Base-by-base conservation (phyloP, 2,113 vertebrate genomes). In the Catharus bicknelli region DNA sequence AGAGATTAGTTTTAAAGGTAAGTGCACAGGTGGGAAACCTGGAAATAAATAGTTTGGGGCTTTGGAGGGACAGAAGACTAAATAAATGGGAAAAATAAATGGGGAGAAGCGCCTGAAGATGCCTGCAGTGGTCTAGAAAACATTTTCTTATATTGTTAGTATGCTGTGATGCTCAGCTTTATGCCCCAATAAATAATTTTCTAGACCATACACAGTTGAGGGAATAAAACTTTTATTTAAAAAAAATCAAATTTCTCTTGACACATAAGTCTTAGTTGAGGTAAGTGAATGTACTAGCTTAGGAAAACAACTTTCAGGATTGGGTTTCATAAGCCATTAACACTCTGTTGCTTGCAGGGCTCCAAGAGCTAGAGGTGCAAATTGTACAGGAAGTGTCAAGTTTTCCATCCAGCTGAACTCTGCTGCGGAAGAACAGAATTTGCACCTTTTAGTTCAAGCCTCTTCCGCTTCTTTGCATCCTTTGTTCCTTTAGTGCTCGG, bases 211-310 rank as follows among this genome's bases (percentile, higher is more conserved):
- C 38, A 45, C 13, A 16, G 36, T 11, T 86, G 25, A 93, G 57
- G 85, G 63, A 93, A 93, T 90, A 83, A 88, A 96, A 63, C 64
- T 91, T 95, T 96, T 96, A 95, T 95, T 96, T 74, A 4, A 83
- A 90, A 95, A 94, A 45, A 45, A 51, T 63, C 77, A 86, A 54
- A 88, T 78, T 81, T 93, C 83, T 86, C 88, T 94, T 94, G 88
- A 96, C 80, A 93, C 27, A 0, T 34, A 90, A 55, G 36, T 92
- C 84, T 80, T 34, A 27, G 54, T 73, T 96, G 96, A 96, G 96
- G 96, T 96, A 96, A 96, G 72, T 95, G 85, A 86, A 58, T 27
- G 63, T 85, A 58, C 82, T 83, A 94, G 94, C 93, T 96, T 93
- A 87, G 74, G 77, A 95, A 87, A 87, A 90, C 53, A 88, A 64